These are phyloP conservation scores for Lycopodina hypogea DNA, from an alignment of 37 sponge, comb jelly and placozoan species.

Conservation along the genomic window DNA sequence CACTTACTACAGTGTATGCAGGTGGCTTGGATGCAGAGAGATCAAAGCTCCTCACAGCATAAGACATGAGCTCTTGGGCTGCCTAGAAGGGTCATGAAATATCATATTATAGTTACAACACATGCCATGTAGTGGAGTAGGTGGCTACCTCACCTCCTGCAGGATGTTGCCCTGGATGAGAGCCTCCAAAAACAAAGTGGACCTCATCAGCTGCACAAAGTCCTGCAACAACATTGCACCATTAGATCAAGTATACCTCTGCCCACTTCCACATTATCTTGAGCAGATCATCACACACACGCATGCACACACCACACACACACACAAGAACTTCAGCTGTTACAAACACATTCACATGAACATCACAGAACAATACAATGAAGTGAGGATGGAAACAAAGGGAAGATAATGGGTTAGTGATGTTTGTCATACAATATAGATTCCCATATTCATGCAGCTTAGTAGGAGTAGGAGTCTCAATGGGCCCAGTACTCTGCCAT, in stretches of 20 bases:
- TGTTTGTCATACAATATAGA: too few relatives aligned
- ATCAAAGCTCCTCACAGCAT: background rate
- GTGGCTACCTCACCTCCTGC: slow-evolving; percentile 16
- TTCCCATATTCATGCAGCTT: too few relatives aligned
- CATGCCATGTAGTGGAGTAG: background rate
- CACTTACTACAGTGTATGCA: background rate
- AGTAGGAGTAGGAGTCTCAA: too few relatives aligned
- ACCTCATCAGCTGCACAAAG: slow-evolving; percentile 8
- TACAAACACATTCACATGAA: too few relatives aligned
- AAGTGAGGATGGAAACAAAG: too few relatives aligned
- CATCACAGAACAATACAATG: too few relatives aligned
- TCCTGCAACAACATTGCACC: slow-evolving; percentile 7
- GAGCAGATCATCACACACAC: too few relatives aligned
- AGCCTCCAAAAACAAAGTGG: slow-evolving; percentile 47
- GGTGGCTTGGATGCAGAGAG: background rate
- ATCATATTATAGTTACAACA: background rate
- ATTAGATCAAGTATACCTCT: background rate
- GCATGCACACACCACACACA: too few relatives aligned
- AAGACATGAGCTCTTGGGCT: slow-evolving; percentile 27
- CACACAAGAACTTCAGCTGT: too few relatives aligned
- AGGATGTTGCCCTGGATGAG: slow-evolving; percentile 67
- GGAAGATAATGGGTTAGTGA: too few relatives aligned
- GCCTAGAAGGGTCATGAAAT: slow-evolving; percentile 3
- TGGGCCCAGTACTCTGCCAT: too few relatives aligned
- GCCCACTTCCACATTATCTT: too few relatives aligned